These are phyloP conservation scores for Centrocercus urophasianus DNA, from an alignment of 2,113 vertebrate genomes.

Conservation along the genomic window DNA sequence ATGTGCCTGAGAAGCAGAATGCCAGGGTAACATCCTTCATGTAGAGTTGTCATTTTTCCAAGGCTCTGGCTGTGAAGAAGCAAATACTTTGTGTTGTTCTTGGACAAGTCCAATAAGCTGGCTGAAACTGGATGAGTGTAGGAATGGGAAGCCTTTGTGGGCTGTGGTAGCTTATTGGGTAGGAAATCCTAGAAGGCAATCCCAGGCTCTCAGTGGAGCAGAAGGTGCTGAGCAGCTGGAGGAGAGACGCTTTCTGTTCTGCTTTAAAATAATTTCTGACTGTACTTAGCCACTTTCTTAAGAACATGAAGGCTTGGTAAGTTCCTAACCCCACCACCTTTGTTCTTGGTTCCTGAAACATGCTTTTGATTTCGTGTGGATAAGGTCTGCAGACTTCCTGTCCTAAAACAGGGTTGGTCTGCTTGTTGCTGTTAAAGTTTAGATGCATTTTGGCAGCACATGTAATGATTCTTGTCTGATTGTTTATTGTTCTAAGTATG, in stretches of 20 bases:
- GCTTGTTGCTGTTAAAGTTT: background rate
- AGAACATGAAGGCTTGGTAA: background rate
- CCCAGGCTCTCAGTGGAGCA: background rate
- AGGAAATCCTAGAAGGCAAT: background rate
- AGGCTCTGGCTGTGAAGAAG: background rate
- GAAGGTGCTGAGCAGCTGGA: background rate
- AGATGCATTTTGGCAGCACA: conserved; percentile 22
- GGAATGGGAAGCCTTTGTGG: background rate
- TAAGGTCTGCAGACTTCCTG: conserved; percentile 40
- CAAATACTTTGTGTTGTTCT: background rate
- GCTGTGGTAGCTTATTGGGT: background rate
- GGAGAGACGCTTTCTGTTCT: background rate
- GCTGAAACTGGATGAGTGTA: background rate
- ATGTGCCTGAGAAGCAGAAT: background rate
- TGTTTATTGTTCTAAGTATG: conserved; percentile 50
- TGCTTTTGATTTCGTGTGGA: conserved; percentile 8
- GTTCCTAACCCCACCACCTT: conserved; percentile 7
- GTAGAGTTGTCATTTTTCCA: background rate
- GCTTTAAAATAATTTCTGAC: background rate
- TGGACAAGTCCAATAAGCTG: background rate
- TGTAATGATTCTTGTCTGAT: background rate
- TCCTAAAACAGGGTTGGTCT: background rate
- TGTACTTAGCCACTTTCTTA: conserved; percentile 15
- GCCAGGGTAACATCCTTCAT: background rate
- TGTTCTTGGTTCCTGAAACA: conserved; percentile 39